Evolutionary conservation across 2,113 vertebrate genomes (phyloP).

Genomic region (Holacanthus passer): DNA sequence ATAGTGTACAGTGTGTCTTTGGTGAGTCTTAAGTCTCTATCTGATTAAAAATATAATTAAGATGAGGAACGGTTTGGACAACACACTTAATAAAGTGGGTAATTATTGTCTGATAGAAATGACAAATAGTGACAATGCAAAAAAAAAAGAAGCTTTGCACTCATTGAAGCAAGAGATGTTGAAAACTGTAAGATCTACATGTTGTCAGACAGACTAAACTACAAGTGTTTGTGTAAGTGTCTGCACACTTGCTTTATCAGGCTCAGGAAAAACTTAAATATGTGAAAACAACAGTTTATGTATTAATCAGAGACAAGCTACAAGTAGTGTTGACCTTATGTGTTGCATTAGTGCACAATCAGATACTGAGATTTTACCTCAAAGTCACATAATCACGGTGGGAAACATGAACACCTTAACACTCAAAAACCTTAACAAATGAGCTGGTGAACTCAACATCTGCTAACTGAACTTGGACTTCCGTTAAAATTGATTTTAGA

Average conservation of each 20-base stretch:
- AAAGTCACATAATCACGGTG: neutral
- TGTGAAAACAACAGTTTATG: neutral
- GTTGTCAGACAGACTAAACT: neutral
- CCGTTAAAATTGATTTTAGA: neutral
- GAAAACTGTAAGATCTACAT: neutral
- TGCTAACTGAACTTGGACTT: neutral
- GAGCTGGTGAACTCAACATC: too few species aligned
- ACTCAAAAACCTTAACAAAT: neutral
- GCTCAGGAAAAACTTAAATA: neutral
- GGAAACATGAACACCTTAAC: neutral
- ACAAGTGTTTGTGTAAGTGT: neutral
- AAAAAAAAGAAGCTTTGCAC: neutral
- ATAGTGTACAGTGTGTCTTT: neutral
- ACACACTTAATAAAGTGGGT: neutral
- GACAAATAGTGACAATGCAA: neutral
- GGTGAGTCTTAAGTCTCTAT: constrained; percentile 11
- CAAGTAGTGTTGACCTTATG: neutral
- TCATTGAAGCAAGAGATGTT: neutral
- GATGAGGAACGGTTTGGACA: neutral
- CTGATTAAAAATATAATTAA: neutral
- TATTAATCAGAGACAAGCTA: neutral
- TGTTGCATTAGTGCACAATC: neutral
- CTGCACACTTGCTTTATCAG: neutral
- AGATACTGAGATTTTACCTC: neutral
- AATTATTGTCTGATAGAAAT: neutral